Evolutionary conservation across 2,113 vertebrate genomes (phyloP).

Genomic region (Saimiri boliviensis): DNA sequence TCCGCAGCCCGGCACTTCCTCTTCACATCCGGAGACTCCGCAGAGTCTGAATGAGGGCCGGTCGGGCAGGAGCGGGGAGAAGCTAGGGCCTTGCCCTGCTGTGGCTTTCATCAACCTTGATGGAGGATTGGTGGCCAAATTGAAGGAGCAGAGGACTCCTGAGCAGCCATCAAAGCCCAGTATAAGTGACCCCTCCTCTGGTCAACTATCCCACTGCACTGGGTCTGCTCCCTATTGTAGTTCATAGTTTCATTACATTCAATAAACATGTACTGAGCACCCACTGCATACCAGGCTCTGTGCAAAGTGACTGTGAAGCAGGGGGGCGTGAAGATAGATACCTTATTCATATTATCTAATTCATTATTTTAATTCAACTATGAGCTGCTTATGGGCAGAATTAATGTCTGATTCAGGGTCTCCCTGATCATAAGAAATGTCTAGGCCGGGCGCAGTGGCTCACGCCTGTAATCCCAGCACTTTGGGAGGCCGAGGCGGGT

Average conservation of each 20-base stretch:
- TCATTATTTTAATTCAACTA: background rate
- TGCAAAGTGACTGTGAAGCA: background rate
- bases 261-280: background rate
- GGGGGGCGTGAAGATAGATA: background rate
- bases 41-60: conserved; percentile 57
- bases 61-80: background rate
- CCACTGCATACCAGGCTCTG: background rate
- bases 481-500: no score
- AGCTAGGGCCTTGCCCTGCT: background rate
- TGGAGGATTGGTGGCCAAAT: background rate
- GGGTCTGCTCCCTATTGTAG: background rate
- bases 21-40: conserved; percentile 59
- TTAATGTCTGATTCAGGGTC: background rate
- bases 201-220: background rate
- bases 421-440: background rate
- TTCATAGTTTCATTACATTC: background rate
- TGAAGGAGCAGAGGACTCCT: background rate
- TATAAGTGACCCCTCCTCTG: background rate
- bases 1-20: conserved; percentile 74
- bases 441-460: no score
- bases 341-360: background rate
- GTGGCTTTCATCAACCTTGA: background rate
- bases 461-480: no score
- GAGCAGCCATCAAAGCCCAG: background rate
- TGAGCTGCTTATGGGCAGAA: background rate